These are phyloP conservation scores for Hippocampus guttulatus DNA, from an alignment of 2,113 vertebrate species.

Conservation along the genomic window DNA sequence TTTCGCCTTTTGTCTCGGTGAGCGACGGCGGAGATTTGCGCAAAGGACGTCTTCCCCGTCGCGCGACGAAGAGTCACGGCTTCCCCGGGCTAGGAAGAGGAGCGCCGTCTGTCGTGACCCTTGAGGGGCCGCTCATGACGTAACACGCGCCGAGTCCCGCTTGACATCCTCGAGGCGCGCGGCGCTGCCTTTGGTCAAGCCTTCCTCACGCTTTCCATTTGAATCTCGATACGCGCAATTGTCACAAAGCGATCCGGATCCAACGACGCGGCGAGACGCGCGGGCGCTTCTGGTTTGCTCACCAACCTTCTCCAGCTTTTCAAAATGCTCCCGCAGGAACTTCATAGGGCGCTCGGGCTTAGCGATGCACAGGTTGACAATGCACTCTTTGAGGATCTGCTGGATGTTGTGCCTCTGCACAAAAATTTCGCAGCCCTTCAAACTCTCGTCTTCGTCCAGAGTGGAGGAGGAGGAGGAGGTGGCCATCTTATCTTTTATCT, in stretches of 20 bases:
- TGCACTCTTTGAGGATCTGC: constrained; percentile 93
- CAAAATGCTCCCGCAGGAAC: constrained; percentile 94
- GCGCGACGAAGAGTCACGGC: neutral
- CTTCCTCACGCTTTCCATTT: too few species aligned
- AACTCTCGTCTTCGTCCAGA: constrained; percentile 88
- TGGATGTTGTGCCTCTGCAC: constrained; percentile 94
- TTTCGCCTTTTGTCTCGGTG: neutral
- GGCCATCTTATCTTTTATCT: constrained; percentile 83
- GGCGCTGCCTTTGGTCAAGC: too few species aligned
- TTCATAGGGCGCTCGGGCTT: constrained; percentile 93
- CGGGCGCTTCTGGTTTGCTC: constrained; percentile 10
- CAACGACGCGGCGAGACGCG: neutral
- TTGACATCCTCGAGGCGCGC: neutral
- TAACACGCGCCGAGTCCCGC: too few species aligned
- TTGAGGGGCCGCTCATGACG: too few species aligned
- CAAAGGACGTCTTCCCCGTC: neutral
- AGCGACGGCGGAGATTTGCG: neutral
- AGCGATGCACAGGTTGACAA: constrained; percentile 90
- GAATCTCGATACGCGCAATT: too few species aligned
- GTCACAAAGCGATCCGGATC: too few species aligned
- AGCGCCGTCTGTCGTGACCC: neutral
- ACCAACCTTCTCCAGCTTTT: constrained; percentile 96
- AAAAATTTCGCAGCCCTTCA: constrained; percentile 91
- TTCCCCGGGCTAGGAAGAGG: neutral
- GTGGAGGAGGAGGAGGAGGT: constrained; percentile 76